Conservation (phyloP, 2,113 vertebrate species). For the Paracanthobrama guichenoti region DNA sequence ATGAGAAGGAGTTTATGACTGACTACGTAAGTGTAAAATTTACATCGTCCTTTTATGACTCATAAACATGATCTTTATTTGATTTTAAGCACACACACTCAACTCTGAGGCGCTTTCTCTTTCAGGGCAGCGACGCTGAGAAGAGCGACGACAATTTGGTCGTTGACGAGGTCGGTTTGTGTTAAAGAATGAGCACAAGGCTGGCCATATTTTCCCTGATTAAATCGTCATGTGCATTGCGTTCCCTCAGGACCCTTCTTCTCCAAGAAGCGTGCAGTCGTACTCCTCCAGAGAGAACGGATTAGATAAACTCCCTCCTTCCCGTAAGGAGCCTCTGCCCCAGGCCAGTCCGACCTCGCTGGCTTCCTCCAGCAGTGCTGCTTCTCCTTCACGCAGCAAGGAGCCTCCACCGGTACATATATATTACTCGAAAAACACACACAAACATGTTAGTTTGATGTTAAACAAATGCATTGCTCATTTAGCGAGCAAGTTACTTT, state of each 20-base stretch:
- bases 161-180: slow-evolving; percentile 82
- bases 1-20: slow-evolving; percentile 88
- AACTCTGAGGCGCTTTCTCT: slow-evolving; percentile 36
- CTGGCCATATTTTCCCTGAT: not conserved
- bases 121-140: slow-evolving; percentile 89
- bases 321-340: slow-evolving; percentile 80
- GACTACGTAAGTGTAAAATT: slow-evolving; percentile 81
- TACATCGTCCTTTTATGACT: slow-evolving; percentile 9
- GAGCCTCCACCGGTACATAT: slow-evolving; percentile 74
- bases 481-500: not conserved
- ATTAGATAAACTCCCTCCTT: slow-evolving; percentile 78
- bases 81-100: not conserved
- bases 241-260: slow-evolving; percentile 83
- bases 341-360: slow-evolving; percentile 87
- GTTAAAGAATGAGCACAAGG: not conserved
- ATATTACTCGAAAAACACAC: not conserved
- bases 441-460: not conserved
- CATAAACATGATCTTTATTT: not conserved
- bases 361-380: slow-evolving; percentile 85
- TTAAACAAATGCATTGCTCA: not conserved
- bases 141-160: slow-evolving; percentile 94
- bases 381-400: slow-evolving; percentile 83
- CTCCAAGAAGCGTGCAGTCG: slow-evolving; percentile 87
- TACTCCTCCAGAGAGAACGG: slow-evolving; percentile 90
- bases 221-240: slow-evolving; percentile 19